phyloP scores from a whole-genome alignment of 35 echinoderm and acorn worm species.

The Stichopus chloronotus region DNA sequence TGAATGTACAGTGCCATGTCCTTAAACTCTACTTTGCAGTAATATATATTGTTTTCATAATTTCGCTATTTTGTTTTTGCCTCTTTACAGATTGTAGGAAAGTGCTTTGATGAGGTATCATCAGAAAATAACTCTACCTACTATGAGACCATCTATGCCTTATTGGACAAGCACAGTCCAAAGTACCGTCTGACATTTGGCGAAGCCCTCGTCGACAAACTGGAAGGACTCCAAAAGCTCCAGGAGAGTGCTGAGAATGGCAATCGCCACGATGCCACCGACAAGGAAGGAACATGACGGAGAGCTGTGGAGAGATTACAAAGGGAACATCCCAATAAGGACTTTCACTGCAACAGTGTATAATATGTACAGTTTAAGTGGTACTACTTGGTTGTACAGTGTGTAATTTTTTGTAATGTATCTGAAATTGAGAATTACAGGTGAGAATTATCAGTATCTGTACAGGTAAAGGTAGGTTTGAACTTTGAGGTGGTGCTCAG shows the following conservation, averaged over 20 bases:
- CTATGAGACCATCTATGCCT: constrained; percentile 97
- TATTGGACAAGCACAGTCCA: constrained; percentile 90
- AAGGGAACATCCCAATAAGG: neutral
- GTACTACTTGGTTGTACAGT: no score
- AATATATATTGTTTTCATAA: no score
- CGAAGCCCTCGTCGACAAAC: constrained; percentile 78
- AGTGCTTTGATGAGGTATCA: constrained; percentile 64
- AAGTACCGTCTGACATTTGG: constrained; percentile 89
- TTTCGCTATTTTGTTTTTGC: neutral
- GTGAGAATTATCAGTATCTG: no score
- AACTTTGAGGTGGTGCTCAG: no score
- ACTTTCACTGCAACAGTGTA: neutral
- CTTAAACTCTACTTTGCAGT: no score
- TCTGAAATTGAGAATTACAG: no score
- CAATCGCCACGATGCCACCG: neutral
- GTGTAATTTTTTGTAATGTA: no score
- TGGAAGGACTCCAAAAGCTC: constrained; percentile 65
- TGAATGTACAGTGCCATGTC: no score
- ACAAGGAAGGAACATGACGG: constrained; percentile 33
- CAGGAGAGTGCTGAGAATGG: constrained; percentile 42
- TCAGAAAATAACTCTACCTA: constrained; percentile 53
- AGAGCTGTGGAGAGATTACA: neutral
- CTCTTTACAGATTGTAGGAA: constrained; percentile 80
- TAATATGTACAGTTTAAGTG: neutral
- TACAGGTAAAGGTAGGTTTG: no score